phyloP scores from a whole-genome alignment of 2,113 vertebrate species.

The Lipotes vexillifer region DNA sequence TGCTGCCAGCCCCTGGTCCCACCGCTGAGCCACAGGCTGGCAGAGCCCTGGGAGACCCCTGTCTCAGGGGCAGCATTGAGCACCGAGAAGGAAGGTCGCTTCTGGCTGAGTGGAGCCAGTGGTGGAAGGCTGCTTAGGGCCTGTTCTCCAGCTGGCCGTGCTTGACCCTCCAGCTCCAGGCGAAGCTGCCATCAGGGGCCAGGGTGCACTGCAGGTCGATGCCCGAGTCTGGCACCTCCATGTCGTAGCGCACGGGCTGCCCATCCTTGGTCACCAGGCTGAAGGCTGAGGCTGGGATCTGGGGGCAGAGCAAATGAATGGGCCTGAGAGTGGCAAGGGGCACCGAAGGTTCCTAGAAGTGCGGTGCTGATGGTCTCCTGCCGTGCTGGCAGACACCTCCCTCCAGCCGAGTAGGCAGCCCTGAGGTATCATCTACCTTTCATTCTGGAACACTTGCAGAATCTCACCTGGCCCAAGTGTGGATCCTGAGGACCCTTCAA shows the following conservation, averaged over 20 bases:
- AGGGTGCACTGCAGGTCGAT: slow-evolving; percentile 89
- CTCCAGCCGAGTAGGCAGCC: neutral
- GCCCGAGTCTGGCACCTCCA: slow-evolving; percentile 89
- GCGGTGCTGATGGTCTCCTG: neutral
- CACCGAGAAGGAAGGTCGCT: neutral
- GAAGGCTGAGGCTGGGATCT: slow-evolving; percentile 93
- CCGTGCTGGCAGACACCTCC: neutral
- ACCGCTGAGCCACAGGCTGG: neutral
- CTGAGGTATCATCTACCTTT: neutral
- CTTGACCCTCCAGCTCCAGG: slow-evolving; percentile 92
- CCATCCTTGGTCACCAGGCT: slow-evolving; percentile 90
- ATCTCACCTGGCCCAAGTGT: neutral
- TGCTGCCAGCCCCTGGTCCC: neutral
- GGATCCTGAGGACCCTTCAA: neutral
- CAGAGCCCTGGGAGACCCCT: neutral
- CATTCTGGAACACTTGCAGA: neutral
- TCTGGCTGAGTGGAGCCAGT: neutral
- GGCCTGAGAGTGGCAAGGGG: neutral
- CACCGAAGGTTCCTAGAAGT: neutral
- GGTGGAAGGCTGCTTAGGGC: slow-evolving; percentile 44
- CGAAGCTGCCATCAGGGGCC: slow-evolving; percentile 87
- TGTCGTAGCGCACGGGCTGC: slow-evolving; percentile 83
- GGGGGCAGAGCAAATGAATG: slow-evolving; percentile 4
- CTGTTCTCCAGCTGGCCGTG: slow-evolving; percentile 88
- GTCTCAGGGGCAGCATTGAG: neutral